Conservation (phyloP, 2,888 invertebrate genomes). For the Dolichopus griseipennis region DNA sequence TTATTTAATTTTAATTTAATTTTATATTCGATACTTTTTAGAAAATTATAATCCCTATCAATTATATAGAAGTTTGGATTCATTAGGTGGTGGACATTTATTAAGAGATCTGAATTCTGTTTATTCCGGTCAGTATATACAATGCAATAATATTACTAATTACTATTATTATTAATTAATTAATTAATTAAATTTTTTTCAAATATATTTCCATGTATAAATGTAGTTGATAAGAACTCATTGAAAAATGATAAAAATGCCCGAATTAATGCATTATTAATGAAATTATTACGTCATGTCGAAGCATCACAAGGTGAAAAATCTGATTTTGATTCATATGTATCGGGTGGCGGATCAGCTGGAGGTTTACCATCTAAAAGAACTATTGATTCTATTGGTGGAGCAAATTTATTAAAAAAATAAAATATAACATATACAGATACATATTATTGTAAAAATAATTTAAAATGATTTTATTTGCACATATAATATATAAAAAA, state of each 20-base stretch:
- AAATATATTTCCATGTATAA: no score
- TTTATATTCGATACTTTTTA: neutral
- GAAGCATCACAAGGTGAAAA: conserved; percentile 1
- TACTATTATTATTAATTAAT: neutral
- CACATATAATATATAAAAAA: neutral
- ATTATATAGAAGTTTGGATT: conserved; percentile 17
- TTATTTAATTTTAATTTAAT: neutral
- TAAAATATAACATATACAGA: neutral
- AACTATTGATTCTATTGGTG: conserved; percentile 23
- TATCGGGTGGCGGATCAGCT: neutral
- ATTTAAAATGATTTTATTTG: neutral
- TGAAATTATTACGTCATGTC: neutral
- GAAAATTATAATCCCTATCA: neutral
- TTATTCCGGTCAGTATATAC: conserved; percentile 12
- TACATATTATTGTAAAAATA: neutral
- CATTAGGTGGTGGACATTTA: conserved; percentile 20
- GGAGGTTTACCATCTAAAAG: conserved; percentile 5
- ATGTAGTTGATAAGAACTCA: neutral
- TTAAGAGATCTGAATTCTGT: conserved; percentile 15
- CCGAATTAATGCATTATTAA: neutral
- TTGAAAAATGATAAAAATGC: conserved; percentile 1
- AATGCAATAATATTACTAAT: neutral
- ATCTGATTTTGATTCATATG: neutral
- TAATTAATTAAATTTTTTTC: neutral
- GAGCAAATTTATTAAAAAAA: conserved; percentile 23